A percentile compares a stretch with the other conserved stretches of the same genome.
phyloP scores from a whole-genome alignment of 1,140 invertebrate genomes.

The Ectropis grisescens region DNA sequence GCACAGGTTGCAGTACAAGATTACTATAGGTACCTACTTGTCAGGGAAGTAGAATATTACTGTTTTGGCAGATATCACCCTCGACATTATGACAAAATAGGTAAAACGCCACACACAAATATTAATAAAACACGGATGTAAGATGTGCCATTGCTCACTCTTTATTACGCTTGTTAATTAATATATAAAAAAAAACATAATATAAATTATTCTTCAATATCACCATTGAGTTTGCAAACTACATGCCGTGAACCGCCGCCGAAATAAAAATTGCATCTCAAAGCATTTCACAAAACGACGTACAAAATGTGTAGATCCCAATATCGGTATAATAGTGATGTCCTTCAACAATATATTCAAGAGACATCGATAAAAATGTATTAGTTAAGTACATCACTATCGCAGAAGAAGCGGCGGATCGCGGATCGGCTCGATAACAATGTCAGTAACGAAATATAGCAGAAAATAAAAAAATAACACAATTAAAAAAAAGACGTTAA shows the following conservation, averaged over 20 bases:
- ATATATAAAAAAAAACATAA: conserved; percentile 62
- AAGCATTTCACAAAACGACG: too few species aligned
- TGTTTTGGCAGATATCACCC: too few species aligned
- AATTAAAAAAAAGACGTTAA: conserved; percentile 28
- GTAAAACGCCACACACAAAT: conserved; percentile 14
- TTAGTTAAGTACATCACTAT: too few species aligned
- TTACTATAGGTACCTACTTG: too few species aligned
- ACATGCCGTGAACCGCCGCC: conserved; percentile 1
- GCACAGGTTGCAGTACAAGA: too few species aligned
- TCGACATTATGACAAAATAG: too few species aligned
- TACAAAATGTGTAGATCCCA: not conserved
- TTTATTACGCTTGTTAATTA: conserved; percentile 69
- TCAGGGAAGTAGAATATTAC: too few species aligned
- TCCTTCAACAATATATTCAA: too few species aligned
- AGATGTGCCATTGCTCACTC: conserved; percentile 67
- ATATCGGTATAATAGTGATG: not conserved
- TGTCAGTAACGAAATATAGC: conserved; percentile 31
- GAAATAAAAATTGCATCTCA: too few species aligned
- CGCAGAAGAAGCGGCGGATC: not conserved
- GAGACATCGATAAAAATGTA: too few species aligned
- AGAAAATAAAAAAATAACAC: conserved; percentile 32
- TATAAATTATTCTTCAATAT: conserved; percentile 65
- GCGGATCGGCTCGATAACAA: conserved; percentile 14
- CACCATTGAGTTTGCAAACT: conserved; percentile 44
- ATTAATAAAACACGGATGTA: conserved; percentile 52